Conservation (phyloP, 2,888 invertebrate genomes). For the Catocala nupta region DNA sequence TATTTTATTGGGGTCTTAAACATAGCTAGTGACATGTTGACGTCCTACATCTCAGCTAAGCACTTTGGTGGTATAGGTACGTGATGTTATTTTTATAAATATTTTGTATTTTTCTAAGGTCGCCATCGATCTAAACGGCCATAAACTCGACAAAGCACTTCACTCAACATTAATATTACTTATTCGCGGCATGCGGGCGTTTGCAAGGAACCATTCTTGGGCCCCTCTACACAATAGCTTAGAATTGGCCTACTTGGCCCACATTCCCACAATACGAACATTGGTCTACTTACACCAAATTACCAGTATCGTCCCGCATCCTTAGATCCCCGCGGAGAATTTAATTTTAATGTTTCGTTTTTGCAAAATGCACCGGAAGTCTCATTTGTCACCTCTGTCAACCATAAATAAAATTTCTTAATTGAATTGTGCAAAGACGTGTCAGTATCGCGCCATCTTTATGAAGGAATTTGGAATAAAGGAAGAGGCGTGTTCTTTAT, state of each 20-base stretch:
- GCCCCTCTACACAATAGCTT: slow-evolving; percentile 73
- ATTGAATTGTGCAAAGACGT: slow-evolving; percentile 20
- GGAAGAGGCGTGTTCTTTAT: slow-evolving; percentile 13
- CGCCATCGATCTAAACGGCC: slow-evolving; percentile 13
- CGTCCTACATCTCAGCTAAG: no score
- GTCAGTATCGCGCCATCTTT: slow-evolving; percentile 4
- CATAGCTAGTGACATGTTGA: no score
- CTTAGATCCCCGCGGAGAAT: slow-evolving; percentile 73
- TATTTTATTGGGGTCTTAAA: no score
- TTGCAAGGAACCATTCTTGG: slow-evolving; percentile 80
- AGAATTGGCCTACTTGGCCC: slow-evolving; percentile 79
- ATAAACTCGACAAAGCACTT: slow-evolving; percentile 37
- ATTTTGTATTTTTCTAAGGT: slow-evolving; percentile 6
- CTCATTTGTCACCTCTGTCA: slow-evolving; percentile 25
- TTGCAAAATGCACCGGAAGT: slow-evolving; percentile 57
- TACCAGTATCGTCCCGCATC: slow-evolving; percentile 84
- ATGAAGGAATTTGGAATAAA: background rate
- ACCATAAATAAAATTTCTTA: slow-evolving; percentile 34
- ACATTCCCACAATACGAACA: slow-evolving; percentile 53
- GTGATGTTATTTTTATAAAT: background rate
- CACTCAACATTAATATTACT: slow-evolving; percentile 65
- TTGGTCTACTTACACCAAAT: slow-evolving; percentile 69
- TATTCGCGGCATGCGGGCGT: slow-evolving; percentile 81
- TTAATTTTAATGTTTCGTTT: slow-evolving; percentile 58
- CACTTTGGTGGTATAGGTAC: no score